Conservation (phyloP, 2,888 invertebrate genomes). For the Melinaea marsaeus region DNA sequence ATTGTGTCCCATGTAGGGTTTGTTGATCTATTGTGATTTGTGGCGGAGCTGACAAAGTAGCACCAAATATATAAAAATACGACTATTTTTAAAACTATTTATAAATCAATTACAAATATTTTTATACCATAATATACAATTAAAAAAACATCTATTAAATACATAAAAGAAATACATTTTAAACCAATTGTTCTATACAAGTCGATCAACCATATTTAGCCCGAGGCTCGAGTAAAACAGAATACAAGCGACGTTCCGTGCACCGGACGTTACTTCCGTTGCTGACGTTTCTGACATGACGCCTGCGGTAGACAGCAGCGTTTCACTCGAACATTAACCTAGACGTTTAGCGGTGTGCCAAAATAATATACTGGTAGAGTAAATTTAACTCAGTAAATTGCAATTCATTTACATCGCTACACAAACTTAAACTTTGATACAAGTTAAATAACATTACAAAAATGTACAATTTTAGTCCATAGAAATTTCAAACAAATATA, state of each 20-base stretch:
- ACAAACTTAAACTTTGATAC: too few relatives aligned
- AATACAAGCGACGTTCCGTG: conserved; percentile 4
- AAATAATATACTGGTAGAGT: conserved; percentile 22
- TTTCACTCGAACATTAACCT: conserved; percentile 28
- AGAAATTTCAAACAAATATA: too few relatives aligned
- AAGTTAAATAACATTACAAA: neutral
- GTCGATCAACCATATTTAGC: neutral
- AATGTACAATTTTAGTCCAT: neutral
- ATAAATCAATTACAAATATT: too few relatives aligned
- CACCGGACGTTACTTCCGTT: conserved; percentile 14
- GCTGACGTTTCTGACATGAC: conserved; percentile 14
- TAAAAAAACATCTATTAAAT: too few relatives aligned
- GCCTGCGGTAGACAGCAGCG: conserved; percentile 23
- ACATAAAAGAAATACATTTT: too few relatives aligned
- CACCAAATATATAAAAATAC: neutral
- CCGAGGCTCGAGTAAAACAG: neutral
- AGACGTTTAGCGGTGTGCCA: conserved; percentile 21
- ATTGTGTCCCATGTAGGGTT: conserved; percentile 25
- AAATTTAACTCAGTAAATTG: neutral
- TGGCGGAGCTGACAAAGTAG: neutral
- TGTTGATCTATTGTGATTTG: conserved; percentile 10
- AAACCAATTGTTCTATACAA: neutral
- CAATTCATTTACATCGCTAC: too few relatives aligned
- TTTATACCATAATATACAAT: too few relatives aligned
- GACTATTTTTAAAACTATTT: neutral